Conservation (phyloP, 1,140 invertebrate species). For the Bombus picipes region DNA sequence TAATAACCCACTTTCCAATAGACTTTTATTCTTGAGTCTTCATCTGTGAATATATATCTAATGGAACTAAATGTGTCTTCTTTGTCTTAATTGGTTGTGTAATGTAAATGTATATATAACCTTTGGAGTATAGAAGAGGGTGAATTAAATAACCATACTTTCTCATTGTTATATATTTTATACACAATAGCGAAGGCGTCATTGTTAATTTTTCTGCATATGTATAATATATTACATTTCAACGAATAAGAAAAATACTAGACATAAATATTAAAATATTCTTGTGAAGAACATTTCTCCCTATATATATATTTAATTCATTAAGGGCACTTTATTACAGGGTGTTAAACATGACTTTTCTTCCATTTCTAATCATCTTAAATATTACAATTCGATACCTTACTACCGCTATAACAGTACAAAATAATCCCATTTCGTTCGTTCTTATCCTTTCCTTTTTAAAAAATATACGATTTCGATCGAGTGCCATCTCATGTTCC, state of each 20-base stretch:
- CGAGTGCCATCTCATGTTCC: background rate
- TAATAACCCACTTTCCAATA: constrained; percentile 75
- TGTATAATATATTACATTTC: constrained; percentile 74
- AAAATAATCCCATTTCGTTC: constrained; percentile 76
- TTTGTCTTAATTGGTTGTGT: constrained; percentile 42
- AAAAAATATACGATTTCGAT: constrained; percentile 26
- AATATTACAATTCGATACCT: constrained; percentile 43
- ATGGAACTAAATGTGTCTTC: constrained; percentile 32
- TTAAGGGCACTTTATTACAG: constrained; percentile 58
- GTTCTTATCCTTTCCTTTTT: constrained; percentile 39
- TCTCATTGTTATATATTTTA: constrained; percentile 65
- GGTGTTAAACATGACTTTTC: constrained; percentile 35
- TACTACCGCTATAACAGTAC: constrained; percentile 77
- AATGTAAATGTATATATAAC: constrained; percentile 53
- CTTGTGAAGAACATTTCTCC: constrained; percentile 50
- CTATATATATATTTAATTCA: constrained; percentile 42
- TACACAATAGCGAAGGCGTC: constrained; percentile 57
- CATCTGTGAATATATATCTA: constrained; percentile 39
- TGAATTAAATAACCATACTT: constrained; percentile 44
- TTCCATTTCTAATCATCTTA: background rate
- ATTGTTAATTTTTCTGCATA: constrained; percentile 64
- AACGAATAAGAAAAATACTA: constrained; percentile 61
- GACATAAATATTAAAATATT: constrained; percentile 70
- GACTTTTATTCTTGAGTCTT: constrained; percentile 62
- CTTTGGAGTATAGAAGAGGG: constrained; percentile 42